Base-by-base conservation (phyloP, 2,113 vertebrate genomes). In the Lophura nycthemera region DNA sequence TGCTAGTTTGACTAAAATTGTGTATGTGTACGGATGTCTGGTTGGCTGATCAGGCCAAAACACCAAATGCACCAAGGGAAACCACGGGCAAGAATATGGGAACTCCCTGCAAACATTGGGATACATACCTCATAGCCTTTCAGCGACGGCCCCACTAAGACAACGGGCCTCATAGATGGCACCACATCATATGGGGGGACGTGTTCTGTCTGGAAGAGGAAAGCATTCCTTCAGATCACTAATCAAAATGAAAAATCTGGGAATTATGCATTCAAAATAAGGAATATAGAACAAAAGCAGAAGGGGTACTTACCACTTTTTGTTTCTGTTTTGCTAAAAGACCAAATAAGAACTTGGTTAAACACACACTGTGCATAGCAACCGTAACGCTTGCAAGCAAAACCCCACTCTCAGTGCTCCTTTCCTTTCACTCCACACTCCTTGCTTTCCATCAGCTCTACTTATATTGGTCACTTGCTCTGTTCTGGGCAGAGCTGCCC, bases 311-410 rank as follows among this genome's bases (percentile, higher is more conserved):
- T 96, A 99, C 99, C 98, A 99, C 98, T 98, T 99, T 99, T 93
- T 99, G 99, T 96, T 99, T 99, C 98, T 99, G 99, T 97, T 99
- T 99, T 92, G 98, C 99, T 99, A 97, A 93, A 98, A 98, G 97
- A 98, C 96, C 92, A 96, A 97, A 97, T 1, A 54, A 98, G 89
- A 97, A 89, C 63, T 92, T 83, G 89, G 97, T 98, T 97, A 98
- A 91, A 91, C 65, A 94, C 11, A 75, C 40, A n/a, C 83, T 40
- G 70, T 54, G 69, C 81, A 63, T 10, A 91, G 77, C 42, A 66
- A 65, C 19, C 38, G 2, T 1, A 38, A 52, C 36, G 27, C n/a
- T 30, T 64, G 43, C 50, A 69, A 47, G 60, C 52, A 61, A 25
- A 72, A 60, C 3, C 59, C 73, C 45, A 43, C 4, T 40, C 25